Percentiles rank a stretch among this genome's conserved stretches.
Conservation (phyloP, 1,140 invertebrate genomes). For the Papilio machaon region DNA sequence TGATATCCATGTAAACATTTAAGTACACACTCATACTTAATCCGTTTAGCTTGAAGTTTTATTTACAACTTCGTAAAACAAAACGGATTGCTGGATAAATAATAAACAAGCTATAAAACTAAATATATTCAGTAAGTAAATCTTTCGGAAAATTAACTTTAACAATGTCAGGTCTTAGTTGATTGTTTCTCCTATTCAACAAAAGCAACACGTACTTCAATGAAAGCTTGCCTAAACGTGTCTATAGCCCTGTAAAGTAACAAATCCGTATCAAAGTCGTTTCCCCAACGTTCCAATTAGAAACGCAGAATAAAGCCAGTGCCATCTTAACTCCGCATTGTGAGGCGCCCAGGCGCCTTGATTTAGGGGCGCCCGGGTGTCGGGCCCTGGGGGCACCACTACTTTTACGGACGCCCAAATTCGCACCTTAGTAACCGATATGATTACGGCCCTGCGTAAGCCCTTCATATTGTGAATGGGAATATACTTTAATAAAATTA, state of each 20-base stretch:
- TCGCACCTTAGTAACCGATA: not conserved
- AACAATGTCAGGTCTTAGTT: not conserved
- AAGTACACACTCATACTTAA: not conserved
- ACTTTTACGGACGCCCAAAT: not conserved
- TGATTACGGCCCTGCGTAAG: not conserved
- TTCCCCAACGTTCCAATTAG: not conserved
- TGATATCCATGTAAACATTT: too few species aligned
- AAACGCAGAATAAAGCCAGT: not conserved
- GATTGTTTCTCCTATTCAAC: slow-evolving; percentile 5
- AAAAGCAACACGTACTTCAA: slow-evolving; percentile 18
- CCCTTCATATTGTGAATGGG: slow-evolving; percentile 13
- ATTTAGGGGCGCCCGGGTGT: not conserved
- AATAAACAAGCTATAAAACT: not conserved
- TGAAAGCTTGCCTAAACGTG: slow-evolving; percentile 1
- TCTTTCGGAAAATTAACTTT: slow-evolving; percentile 24
- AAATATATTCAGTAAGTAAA: not conserved
- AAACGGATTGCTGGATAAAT: not conserved
- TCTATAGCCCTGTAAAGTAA: slow-evolving; percentile 4
- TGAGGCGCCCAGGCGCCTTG: not conserved
- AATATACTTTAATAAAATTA: slow-evolving; percentile 24
- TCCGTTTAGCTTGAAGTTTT: not conserved
- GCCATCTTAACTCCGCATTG: not conserved
- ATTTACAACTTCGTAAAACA: not conserved
- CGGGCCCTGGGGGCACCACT: not conserved
- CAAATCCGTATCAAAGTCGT: slow-evolving; percentile 1